Base-by-base conservation (phyloP, 2,888 invertebrate species). In the Polylopha cassiicola region DNA sequence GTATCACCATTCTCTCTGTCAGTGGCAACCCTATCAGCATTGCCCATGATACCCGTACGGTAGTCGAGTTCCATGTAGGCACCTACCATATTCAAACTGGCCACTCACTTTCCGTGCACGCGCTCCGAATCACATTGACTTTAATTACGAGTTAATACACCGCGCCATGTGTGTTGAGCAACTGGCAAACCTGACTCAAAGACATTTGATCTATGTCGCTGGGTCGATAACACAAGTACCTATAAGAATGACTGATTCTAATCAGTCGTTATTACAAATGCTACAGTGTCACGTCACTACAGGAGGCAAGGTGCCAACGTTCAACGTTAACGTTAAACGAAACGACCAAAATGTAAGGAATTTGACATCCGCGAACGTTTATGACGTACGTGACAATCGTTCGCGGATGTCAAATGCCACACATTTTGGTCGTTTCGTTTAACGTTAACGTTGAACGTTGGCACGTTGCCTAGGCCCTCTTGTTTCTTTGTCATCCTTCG, bases 81-180 rank as follows among this genome's bases (percentile, higher is more conserved):
- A n/a, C n/a, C n/a, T n/a, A 66, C 74, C 73, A 73, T 75, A 77
- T 75, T 64, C 65, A 69, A 67, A 60, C 61, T 53, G 60, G 58
- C 74, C 72, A 73, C 71, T 80, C 73, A 73, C 78, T 79, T 75
- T 77, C 74, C 65, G 70, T 66, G 72, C 54, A 57, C 58, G 65
- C 73, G 68, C 63, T 61, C 59, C 51, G 67, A 62, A 69, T 71
- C 51, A 59, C 69, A 71, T 69, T 64, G 65, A 68, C 65, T 72
- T 44, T 72, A 65, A 72, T 73, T 72, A 71, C 54, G 54, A 28
- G 34, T 41, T 36, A 41, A 36, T 41, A 36, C 30, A 36, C 34
- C 24, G 29, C 13, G 29, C 39, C 39, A 36, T 41, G 41, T 41
- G 41, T 30, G 41, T 41, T 41, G 41, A 15, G 34, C 24, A 41